Evolutionary conservation across 2,113 vertebrate species (phyloP).

Genomic region (Sapajus apella): DNA sequence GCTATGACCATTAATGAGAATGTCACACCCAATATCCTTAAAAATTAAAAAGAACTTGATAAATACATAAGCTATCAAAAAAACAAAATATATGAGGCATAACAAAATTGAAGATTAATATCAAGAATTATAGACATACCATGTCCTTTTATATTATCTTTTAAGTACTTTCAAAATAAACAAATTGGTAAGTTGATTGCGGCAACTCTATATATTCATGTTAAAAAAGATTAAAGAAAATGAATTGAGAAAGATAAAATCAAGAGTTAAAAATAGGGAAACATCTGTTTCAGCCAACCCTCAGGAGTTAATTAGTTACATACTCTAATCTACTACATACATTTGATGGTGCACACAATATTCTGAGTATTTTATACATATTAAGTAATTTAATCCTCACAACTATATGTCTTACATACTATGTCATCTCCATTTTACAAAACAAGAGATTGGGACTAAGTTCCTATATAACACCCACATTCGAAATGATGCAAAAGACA

Average conservation of each 20-base stretch:
- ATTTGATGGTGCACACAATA: neutral
- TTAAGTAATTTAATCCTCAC: neutral
- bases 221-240: neutral
- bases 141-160: neutral
- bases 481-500: neutral
- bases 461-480: neutral
- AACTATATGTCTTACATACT: neutral
- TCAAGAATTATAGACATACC: neutral
- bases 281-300: neutral
- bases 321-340: neutral
- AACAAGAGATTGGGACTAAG: neutral
- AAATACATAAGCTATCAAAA: neutral
- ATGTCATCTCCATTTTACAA: neutral
- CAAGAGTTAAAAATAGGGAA: neutral
- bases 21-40: neutral
- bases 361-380: constrained; percentile 27
- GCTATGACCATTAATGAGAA: neutral
- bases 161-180: neutral
- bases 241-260: neutral
- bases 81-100: neutral
- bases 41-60: neutral
- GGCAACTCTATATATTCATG: neutral
- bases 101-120: constrained; percentile 9
- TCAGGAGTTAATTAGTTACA: neutral
- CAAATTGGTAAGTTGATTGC: neutral